phyloP scores from a whole-genome alignment of 2,113 vertebrate genomes.

The Mirounga angustirostris region DNA sequence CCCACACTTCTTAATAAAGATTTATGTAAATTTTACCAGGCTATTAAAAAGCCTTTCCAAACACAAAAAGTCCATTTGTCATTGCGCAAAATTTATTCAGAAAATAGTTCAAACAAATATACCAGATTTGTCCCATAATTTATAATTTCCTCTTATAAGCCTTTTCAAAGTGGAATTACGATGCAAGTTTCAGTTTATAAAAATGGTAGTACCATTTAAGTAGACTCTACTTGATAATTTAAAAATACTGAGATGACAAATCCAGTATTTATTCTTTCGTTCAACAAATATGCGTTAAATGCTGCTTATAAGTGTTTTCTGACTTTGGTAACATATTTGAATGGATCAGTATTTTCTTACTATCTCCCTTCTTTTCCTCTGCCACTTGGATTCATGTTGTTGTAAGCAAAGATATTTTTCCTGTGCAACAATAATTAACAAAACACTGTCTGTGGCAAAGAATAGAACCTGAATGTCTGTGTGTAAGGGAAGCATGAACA shows the following conservation, averaged over 20 bases:
- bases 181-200: background rate
- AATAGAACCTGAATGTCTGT: background rate
- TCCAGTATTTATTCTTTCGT: background rate
- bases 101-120: background rate
- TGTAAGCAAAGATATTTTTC: background rate
- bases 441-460: background rate
- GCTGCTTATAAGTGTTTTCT: background rate
- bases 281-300: background rate
- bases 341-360: background rate
- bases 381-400: background rate
- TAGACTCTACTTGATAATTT: background rate
- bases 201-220: background rate
- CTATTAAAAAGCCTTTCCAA: background rate
- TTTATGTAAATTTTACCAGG: background rate
- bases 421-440: background rate
- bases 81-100: background rate
- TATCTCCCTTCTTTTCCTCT: background rate
- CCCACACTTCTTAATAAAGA: background rate
- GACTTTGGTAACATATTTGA: background rate
- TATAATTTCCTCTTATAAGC: background rate
- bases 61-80: background rate
- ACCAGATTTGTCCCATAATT: background rate
- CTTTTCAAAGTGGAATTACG: background rate
- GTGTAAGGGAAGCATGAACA: background rate
- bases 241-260: constrained; percentile 18